These are phyloP conservation scores for Falco columbarius DNA, from an alignment of 2,797 vertebrate species.

Conservation along the genomic window DNA sequence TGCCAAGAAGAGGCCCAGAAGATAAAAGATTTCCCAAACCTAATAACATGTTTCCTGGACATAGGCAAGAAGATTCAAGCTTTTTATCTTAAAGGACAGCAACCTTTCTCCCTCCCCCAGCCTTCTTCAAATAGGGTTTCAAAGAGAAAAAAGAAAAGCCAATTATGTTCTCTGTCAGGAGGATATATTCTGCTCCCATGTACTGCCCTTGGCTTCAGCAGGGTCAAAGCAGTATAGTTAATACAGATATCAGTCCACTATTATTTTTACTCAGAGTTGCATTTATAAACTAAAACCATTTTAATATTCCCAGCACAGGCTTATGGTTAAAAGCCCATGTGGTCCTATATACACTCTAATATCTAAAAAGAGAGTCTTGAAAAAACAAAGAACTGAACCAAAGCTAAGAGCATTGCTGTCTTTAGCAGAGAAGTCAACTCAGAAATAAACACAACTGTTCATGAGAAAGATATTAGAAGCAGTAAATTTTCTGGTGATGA, in stretches of 20 bases:
- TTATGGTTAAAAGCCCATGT: neutral
- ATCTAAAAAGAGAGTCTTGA: constrained; percentile 22
- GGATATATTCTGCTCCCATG: neutral
- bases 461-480: constrained; percentile 69
- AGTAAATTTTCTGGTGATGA: constrained; percentile 67
- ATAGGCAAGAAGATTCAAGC: neutral
- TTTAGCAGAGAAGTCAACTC: constrained; percentile 45
- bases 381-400: constrained; percentile 56
- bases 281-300: constrained; percentile 22
- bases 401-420: constrained; percentile 21
- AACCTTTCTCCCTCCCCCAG: neutral
- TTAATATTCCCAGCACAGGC: neutral
- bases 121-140: neutral
- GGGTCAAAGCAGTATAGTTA: neutral
- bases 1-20: neutral
- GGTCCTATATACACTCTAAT: neutral
- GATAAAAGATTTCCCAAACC: neutral
- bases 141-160: neutral
- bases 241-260: neutral
- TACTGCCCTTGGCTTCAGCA: neutral
- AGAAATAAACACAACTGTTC: constrained; percentile 68
- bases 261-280: neutral
- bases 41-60: neutral
- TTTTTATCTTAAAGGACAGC: neutral
- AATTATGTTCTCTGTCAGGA: neutral